Base-by-base conservation (phyloP, 2,797 vertebrate species). In the Austrolebias charrua region DNA sequence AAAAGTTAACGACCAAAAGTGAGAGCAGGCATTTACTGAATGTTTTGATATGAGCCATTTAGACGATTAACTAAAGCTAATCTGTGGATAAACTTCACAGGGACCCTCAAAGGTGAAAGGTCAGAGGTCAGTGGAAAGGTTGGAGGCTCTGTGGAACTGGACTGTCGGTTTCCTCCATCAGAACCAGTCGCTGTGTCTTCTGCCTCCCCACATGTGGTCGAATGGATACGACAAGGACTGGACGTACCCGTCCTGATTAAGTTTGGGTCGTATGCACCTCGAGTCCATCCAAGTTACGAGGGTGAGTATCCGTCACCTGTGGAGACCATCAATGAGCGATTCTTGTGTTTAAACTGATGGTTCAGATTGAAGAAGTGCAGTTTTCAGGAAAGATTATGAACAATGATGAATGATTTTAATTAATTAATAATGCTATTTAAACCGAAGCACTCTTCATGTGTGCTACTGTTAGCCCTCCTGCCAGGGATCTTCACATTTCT, bases 141-240 rank as follows among this genome's bases (percentile, higher is more conserved):
- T 2, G 94, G 95, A 24, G 91, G 90, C 43, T 92, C 66, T 11
- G 89, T 87, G 6, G 89, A 95, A 73, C 77, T 98, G 86, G 85
- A 88, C 67, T 98, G 97, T 51, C 88, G 83, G 61, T 84, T 94
- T 33, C 76, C 73, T 12, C 56, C 73, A 5, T 65, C 80, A 0
- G 61, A 64, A 9, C 50, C 73, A 0, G 62, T 42, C 10, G 58
- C 54, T 4, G 69, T 40, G 51, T 66, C 82, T 31, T 54, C 83
- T 1, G 79, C 65, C 5, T 91, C 94, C 0, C 91, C 90, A 47
- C 95, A 94, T 1, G 95, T 98, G 85, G 94, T 98, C 58, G 97
- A 98, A 89, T 98, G 97, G 97, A 89, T 96, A 10, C 94, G 95
- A 1, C 93, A 93, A 40, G 96, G 93, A 63, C 90, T 95, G n/a